Percentiles rank a stretch among this genome's conserved stretches.
These are phyloP conservation scores for Osmoderma eremita DNA, from an alignment of 2,888 invertebrate genomes.

Conservation along the genomic window DNA sequence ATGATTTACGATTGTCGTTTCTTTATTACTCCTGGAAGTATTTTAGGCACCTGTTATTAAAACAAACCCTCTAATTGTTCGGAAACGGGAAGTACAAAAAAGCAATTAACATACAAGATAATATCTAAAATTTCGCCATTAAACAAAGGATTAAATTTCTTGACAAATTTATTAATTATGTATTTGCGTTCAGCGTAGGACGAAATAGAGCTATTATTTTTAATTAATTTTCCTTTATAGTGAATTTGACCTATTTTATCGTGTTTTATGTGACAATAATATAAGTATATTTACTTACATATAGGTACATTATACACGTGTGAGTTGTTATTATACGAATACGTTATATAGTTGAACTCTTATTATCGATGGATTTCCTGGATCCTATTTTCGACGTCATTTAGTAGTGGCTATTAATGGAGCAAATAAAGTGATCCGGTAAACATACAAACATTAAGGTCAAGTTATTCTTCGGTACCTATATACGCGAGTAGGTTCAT, in stretches of 20 bases:
- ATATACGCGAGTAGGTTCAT: neutral
- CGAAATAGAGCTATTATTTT: slow-evolving; percentile 11
- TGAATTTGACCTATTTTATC: neutral
- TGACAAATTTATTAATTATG: slow-evolving; percentile 1
- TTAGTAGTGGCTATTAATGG: slow-evolving; percentile 23
- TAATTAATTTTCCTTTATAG: slow-evolving; percentile 15
- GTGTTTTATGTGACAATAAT: slow-evolving; percentile 10
- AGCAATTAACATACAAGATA: too few relatives aligned
- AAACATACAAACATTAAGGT: slow-evolving; percentile 9
- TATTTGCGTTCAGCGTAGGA: slow-evolving; percentile 7
- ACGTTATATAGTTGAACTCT: neutral
- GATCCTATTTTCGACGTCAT: slow-evolving; percentile 9
- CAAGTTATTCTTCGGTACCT: slow-evolving; percentile 5
- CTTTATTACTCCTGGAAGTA: too few relatives aligned
- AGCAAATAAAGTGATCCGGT: slow-evolving; percentile 13
- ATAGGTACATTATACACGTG: neutral
- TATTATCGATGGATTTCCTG: slow-evolving; percentile 14
- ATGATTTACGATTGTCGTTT: too few relatives aligned
- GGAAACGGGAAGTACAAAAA: too few relatives aligned
- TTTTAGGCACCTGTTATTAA: too few relatives aligned
- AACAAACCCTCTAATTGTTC: too few relatives aligned
- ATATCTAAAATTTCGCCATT: too few relatives aligned
- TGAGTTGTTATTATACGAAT: too few relatives aligned
- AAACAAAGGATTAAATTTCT: neutral
- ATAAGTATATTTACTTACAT: neutral